Evolutionary conservation across 2,797 vertebrate species (phyloP), one percentile per base, ranked within the genome.

Genomic region (Pangasius sanitwongsei): DNA sequence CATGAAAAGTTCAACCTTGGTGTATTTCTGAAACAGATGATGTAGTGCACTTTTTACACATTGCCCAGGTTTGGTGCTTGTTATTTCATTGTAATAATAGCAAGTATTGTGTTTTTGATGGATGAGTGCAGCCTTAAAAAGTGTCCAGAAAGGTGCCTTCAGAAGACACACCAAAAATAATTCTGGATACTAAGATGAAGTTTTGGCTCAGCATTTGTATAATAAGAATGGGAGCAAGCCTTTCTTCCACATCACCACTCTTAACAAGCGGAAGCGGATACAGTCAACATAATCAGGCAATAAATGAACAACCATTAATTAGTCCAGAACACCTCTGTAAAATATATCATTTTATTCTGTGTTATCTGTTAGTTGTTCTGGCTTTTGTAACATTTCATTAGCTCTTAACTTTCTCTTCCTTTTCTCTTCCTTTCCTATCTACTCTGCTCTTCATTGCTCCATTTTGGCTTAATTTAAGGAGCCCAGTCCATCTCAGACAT

Each of bases 401-500:
- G 2, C 34, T 61, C 12, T 28, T 81, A 25, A 63, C 6, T 8
- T 48, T 83, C 37, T 61, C 23, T 63, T 48, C 6, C 23, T 28
- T 87, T 20, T 80, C 63, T 82, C 61, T 44, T 70, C 61, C 37
- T 61, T n/a, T 82, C 55, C 78, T 72, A 12, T 41, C 77, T 61
- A 74, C 9, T 37, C 18, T 85, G 31, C 41, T 65, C 31, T 34
- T 48, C 23, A 34, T 1, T 37, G 69, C 37, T 74, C 61, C 67
- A 67, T 80, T 84, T 78, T 28, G 75, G 34, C 28, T 80, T 55
- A n/a, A 78, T 37, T 69, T 69, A 77, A 75, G 74, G 28, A 63
- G 86, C 44, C 55, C 55, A 34, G 87, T 59, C 55, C 50, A 34
- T 7, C 65, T 72, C 34, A 90, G 74, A 74, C 50, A 82, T 44